Conservation (phyloP, 2,888 invertebrate genomes). For the Leptopilina syphax region DNA sequence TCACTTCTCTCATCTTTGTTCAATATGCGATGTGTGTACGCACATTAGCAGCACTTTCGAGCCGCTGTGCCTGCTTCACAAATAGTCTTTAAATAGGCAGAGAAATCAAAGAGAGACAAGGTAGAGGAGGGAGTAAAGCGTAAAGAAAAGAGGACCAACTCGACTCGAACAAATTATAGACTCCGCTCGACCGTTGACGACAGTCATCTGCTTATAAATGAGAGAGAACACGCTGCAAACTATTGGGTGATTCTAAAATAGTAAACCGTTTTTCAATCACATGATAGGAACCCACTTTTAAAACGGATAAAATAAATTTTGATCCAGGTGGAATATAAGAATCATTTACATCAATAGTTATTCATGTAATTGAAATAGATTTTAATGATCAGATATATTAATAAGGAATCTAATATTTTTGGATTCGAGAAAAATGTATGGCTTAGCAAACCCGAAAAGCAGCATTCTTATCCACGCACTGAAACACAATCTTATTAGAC, state of each 20-base stretch:
- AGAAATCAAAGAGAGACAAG: conserved; percentile 45
- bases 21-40: conserved; percentile 61
- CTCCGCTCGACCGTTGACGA: conserved; percentile 73
- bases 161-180: conserved; percentile 75
- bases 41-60: conserved; percentile 70
- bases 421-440: too few species aligned
- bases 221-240: conserved; percentile 50
- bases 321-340: too few species aligned
- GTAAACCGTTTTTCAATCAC: neutral
- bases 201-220: conserved; percentile 70
- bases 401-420: too few species aligned
- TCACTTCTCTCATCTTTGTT: conserved; percentile 47
- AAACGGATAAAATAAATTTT: neutral
- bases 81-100: conserved; percentile 59
- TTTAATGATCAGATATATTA: too few species aligned
- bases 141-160: conserved; percentile 55
- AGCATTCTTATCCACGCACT: too few species aligned
- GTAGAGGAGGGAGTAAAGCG: conserved; percentile 26
- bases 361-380: too few species aligned
- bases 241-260: conserved; percentile 25
- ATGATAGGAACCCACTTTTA: neutral
- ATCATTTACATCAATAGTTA: too few species aligned
- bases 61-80: conserved; percentile 56
- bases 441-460: too few species aligned
- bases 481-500: too few species aligned